These are phyloP conservation scores for Meloidogyne floridensis DNA, from an alignment of 1,140 invertebrate genomes.

Conservation along the genomic window DNA sequence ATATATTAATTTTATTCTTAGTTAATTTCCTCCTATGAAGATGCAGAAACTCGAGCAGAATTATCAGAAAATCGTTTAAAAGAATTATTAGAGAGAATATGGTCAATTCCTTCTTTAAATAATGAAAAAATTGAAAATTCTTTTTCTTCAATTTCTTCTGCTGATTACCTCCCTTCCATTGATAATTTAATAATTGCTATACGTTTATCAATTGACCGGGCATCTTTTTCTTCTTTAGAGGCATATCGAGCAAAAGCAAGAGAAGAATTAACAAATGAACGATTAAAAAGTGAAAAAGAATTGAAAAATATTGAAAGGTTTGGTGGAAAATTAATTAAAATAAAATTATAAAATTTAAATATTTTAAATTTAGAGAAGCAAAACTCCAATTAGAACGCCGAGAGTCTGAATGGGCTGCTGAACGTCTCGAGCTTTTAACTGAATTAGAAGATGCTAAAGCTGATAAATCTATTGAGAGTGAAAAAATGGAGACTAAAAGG, in stretches of 20 bases:
- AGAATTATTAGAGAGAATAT: conserved; percentile 6
- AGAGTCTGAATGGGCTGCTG: background rate
- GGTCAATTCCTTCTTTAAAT: background rate
- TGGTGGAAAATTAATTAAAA: background rate
- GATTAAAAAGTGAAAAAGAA: background rate
- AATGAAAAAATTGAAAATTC: background rate
- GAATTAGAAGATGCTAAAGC: background rate
- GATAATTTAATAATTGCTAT: background rate
- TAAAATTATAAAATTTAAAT: background rate
- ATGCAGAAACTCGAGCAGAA: background rate
- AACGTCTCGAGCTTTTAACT: background rate
- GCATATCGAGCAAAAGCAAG: background rate
- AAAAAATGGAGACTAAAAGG: background rate
- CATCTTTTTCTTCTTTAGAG: background rate
- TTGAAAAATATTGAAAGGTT: background rate
- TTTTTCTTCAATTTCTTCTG: background rate
- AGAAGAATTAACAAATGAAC: background rate
- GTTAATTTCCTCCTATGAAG: background rate
- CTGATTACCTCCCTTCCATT: background rate
- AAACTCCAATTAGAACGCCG: background rate
- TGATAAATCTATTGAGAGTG: background rate
- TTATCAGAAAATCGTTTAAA: background rate
- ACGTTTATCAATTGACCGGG: background rate
- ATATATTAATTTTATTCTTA: background rate
- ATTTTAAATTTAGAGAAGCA: background rate